A percentile compares a stretch with the other conserved stretches of the same genome.
Evolutionary conservation across 1,140 invertebrate genomes (phyloP).

Genomic region (Protaetia brevitarsis): DNA sequence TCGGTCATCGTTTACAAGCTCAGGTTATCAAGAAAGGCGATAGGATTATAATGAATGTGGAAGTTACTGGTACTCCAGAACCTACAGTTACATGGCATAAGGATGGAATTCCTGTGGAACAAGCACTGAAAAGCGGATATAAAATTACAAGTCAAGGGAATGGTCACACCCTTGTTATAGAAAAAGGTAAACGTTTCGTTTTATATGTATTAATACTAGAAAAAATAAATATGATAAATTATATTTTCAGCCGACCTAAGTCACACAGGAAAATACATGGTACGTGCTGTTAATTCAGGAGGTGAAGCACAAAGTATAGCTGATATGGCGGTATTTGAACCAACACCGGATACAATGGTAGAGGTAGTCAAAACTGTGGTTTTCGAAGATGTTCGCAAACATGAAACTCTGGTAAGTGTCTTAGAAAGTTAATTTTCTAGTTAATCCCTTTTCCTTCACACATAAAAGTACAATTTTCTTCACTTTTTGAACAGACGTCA

Average conservation of each 20-base stretch:
- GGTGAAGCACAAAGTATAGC: constrained; percentile 76
- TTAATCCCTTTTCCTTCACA: not conserved
- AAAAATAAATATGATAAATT: not conserved
- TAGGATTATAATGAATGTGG: constrained; percentile 72
- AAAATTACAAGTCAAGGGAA: constrained; percentile 63
- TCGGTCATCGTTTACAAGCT: constrained; percentile 74
- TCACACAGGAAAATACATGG: constrained; percentile 71
- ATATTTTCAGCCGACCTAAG: constrained; percentile 53
- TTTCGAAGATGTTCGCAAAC: constrained; percentile 56
- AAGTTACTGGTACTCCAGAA: constrained; percentile 72
- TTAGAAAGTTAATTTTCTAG: not conserved
- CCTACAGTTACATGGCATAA: constrained; percentile 73
- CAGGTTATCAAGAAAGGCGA: constrained; percentile 71
- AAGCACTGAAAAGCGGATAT: constrained; percentile 47
- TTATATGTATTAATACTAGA: constrained; percentile 4
- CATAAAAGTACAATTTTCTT: constrained; percentile 25
- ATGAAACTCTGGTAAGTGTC: constrained; percentile 47
- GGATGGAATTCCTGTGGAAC: constrained; percentile 61
- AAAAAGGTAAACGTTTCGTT: constrained; percentile 59
- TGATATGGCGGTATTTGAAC: constrained; percentile 71
- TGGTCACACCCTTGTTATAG: constrained; percentile 64
- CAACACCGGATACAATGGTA: constrained; percentile 64
- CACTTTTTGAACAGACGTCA: constrained; percentile 39
- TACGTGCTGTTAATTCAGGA: constrained; percentile 66
- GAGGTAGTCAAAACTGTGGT: constrained; percentile 65